Base-by-base conservation (phyloP, 2,113 vertebrate genomes). In the Nicator chloris region DNA sequence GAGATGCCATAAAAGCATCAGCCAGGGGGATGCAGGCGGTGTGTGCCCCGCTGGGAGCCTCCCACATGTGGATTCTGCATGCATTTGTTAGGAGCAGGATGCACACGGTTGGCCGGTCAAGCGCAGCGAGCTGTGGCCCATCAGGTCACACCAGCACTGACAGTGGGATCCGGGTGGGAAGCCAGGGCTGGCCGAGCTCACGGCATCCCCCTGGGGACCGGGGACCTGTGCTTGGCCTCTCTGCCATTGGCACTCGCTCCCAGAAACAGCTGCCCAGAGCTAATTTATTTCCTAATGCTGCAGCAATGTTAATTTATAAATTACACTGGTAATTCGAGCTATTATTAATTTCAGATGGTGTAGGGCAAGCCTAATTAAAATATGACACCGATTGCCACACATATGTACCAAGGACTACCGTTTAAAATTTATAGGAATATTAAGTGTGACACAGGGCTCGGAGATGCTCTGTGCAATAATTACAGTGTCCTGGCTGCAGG, bases 311-410 rank as follows among this genome's bases (percentile, higher is more conserved):
- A 98, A 98, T 98, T 98, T 98, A 98, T 98, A 98, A 98, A 98
- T 98, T 98, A 98, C 98, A 98, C 97, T 98, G 96, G 97, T 98
- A 98, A 98, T 98, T 98, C 85, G 9, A 97, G 97, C 97, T 97
- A 97, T 98, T 98, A 98, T 98, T 98, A 98, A 98, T 98, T 98
- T 98, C 98, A 98, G 98, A 98, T 98, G 98, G 98, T 98, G 97
- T 98, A 98, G 97, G 98, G 98, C 98, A 98, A 97, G 96, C 93
- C 97, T 98, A 98, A 98, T 98, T 98, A 98, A 98, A 98, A 98
- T 98, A 98, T 98, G 98, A 98, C 98, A 98, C 97, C 98, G 93
- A 97, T 98, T 98, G 97, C 97, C 97, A 98, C 97, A 98, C 98
- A 97, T 98, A 97, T 95, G 97, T 98, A 98, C 97, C 97, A 97